Percentiles rank a stretch among this genome's conserved stretches.
phyloP scores from a whole-genome alignment of 2,113 vertebrate genomes.

The Ammodytes dubius region DNA sequence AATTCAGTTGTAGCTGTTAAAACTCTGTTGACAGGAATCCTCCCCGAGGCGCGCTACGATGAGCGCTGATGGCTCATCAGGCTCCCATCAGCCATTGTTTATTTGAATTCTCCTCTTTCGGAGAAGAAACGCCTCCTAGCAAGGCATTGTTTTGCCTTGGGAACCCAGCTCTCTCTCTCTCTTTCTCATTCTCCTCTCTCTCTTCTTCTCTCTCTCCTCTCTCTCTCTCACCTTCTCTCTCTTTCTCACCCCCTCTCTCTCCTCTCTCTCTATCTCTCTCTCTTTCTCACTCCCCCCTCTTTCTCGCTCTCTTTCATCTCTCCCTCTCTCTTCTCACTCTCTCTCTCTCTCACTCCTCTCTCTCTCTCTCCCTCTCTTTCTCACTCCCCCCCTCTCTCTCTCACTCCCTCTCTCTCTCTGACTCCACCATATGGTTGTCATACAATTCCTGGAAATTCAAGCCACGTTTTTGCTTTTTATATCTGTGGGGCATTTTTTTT shows the following conservation, averaged over 20 bases:
- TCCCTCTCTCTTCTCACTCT: conserved; percentile 14
- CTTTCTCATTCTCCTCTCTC: conserved; percentile 34
- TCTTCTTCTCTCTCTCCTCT: not conserved
- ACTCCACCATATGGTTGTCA: conserved; percentile 74
- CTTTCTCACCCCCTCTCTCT: conserved; percentile 5
- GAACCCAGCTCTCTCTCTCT: conserved; percentile 36
- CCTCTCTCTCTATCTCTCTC: conserved; percentile 35
- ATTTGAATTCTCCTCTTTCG: conserved; percentile 61
- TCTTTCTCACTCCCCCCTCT: no score
- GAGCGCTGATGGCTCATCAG: conserved; percentile 61
- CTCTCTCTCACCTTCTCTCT: not conserved
- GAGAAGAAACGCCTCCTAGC: conserved; percentile 50
- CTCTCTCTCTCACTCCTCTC: conserved; percentile 17
- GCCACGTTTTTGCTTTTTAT: conserved; percentile 72
- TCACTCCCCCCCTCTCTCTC: not conserved
- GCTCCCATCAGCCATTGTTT: conserved; percentile 71
- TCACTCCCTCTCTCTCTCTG: conserved; percentile 12
- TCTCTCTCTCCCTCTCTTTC: conserved; percentile 29
- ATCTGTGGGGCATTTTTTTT: conserved; percentile 27
- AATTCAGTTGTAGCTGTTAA: conserved; percentile 41
- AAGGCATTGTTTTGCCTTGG: conserved; percentile 63
- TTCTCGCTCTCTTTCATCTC: conserved; percentile 16
- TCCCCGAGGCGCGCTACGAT: conserved; percentile 31
- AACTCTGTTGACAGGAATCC: conserved; percentile 36
- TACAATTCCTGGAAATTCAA: conserved; percentile 74